phyloP scores from a whole-genome alignment of 2,888 invertebrate genomes.

The Oxystoma pomonae region DNA sequence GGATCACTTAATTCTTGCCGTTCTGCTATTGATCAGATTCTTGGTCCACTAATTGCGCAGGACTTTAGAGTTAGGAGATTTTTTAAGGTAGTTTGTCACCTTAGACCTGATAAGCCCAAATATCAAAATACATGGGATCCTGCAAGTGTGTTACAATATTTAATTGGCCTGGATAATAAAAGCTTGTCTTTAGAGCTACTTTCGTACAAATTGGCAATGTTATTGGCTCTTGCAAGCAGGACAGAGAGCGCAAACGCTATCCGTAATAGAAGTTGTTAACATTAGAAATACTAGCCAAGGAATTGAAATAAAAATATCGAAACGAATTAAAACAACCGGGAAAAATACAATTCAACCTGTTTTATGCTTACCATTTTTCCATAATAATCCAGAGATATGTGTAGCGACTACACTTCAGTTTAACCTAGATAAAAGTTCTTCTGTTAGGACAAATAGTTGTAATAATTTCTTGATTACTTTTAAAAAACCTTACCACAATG shows the following conservation, averaged over 20 bases:
- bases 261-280: conserved; percentile 12
- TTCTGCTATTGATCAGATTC: conserved; percentile 19
- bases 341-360: conserved; percentile 14
- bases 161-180: background rate
- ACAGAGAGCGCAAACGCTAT: conserved; percentile 19
- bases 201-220: conserved; percentile 13
- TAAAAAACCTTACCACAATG: conserved; percentile 9
- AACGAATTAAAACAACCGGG: conserved; percentile 15
- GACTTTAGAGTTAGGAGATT: conserved; percentile 20
- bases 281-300: conserved; percentile 4
- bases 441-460: background rate
- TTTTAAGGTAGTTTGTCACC: conserved; percentile 22
- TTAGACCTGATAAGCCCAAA: conserved; percentile 19
- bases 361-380: conserved; percentile 13
- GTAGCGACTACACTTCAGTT: background rate
- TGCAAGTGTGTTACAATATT: conserved; percentile 14
- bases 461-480: background rate
- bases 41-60: conserved; percentile 14
- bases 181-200: conserved; percentile 10
- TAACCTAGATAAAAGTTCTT: background rate
- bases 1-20: conserved; percentile 21
- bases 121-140: conserved; percentile 22
- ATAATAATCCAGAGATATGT: background rate
- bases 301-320: conserved; percentile 16
- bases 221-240: conserved; percentile 16